phyloP scores from a whole-genome alignment of 2,888 invertebrate species.

The Conus canariensis region DNA sequence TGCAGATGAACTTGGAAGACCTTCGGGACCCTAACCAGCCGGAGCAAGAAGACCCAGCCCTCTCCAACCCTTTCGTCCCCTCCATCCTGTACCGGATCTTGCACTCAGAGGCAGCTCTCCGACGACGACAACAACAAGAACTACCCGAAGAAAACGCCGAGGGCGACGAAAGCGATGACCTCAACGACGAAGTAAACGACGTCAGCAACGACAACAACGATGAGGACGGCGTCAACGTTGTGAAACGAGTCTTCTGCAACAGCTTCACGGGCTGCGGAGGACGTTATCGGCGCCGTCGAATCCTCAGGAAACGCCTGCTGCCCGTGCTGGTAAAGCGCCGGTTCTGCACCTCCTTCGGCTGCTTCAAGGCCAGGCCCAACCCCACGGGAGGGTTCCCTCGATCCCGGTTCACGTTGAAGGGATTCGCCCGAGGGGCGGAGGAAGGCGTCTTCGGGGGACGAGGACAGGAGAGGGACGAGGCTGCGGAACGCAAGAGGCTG shows the following conservation, averaged over 20 bases:
- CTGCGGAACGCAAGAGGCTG: conserved; percentile 43
- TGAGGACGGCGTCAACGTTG: not conserved
- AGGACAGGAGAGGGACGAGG: not conserved
- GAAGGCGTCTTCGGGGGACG: not conserved
- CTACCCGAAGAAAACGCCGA: not conserved
- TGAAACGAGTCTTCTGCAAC: conserved; percentile 57
- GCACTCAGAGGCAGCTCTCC: not conserved
- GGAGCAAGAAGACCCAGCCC: not conserved
- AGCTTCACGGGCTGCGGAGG: conserved; percentile 57
- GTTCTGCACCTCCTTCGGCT: conserved; percentile 69
- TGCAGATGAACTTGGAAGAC: not conserved
- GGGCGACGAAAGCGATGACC: not conserved
- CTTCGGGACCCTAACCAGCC: not conserved
- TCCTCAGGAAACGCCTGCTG: conserved; percentile 12
- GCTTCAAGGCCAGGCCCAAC: conserved; percentile 56
- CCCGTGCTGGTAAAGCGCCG: conserved; percentile 56
- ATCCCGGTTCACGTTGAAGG: not conserved
- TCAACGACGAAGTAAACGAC: not conserved
- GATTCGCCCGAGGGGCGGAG: not conserved
- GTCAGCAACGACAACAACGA: not conserved
- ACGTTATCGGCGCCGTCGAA: conserved; percentile 39
- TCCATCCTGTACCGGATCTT: conserved; percentile 32
- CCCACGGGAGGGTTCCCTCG: not conserved
- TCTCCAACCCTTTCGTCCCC: not conserved
- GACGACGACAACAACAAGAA: not conserved